These are phyloP conservation scores for Meles meles DNA, from an alignment of 2,113 vertebrate species.

Conservation along the genomic window DNA sequence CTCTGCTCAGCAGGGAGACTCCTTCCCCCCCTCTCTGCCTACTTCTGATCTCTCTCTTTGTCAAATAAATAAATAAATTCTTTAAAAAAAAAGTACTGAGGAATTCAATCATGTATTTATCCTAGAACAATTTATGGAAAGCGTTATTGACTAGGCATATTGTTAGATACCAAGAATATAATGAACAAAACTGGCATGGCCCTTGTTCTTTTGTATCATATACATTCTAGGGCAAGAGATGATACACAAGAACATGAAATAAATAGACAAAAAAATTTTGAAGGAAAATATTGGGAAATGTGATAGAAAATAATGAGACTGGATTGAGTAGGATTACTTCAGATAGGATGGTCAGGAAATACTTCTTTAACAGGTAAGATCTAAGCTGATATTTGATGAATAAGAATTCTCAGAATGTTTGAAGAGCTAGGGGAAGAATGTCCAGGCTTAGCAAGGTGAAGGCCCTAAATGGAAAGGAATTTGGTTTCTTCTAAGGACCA, in stretches of 20 bases:
- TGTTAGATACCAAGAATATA: not conserved
- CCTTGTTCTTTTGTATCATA: not conserved
- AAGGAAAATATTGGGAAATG: not conserved
- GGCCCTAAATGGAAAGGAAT: not conserved
- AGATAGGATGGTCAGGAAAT: not conserved
- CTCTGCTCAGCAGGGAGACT: too few species aligned
- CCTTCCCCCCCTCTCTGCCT: too few species aligned
- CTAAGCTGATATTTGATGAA: not conserved
- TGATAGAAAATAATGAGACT: not conserved
- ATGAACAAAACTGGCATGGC: not conserved
- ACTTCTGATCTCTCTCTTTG: too few species aligned
- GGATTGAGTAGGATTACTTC: not conserved
- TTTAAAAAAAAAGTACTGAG: not conserved
- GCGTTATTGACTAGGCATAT: not conserved
- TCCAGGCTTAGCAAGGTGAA: not conserved
- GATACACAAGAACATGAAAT: not conserved
- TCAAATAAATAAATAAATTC: too few species aligned
- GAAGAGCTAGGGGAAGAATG: not conserved
- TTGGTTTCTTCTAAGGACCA: not conserved
- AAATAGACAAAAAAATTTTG: not conserved
- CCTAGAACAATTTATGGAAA: not conserved
- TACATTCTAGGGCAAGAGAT: not conserved
- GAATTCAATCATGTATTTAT: not conserved
- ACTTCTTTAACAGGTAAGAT: not conserved
- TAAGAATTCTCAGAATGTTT: not conserved